A percentile compares a stretch with the other conserved stretches of the same genome.
These are phyloP conservation scores for Keiferia lycopersicella DNA, from an alignment of 2,888 invertebrate genomes.

Conservation along the genomic window DNA sequence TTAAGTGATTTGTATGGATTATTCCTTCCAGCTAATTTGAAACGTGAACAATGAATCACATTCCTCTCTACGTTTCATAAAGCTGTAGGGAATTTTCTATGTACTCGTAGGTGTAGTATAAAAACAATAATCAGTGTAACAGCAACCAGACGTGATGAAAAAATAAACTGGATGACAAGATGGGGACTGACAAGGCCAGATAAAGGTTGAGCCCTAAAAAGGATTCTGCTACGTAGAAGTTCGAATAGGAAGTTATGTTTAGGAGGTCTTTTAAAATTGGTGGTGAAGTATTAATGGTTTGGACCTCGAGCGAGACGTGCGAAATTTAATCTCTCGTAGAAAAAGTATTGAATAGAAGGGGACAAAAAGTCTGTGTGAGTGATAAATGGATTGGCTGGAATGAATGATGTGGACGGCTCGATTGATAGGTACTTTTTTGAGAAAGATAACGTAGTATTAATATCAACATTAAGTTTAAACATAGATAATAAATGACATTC, in stretches of 20 bases:
- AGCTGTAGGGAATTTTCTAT: too few species aligned
- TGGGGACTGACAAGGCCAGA: constrained; percentile 53
- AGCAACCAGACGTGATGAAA: constrained; percentile 69
- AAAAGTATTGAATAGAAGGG: constrained; percentile 76
- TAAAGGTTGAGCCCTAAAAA: constrained; percentile 38
- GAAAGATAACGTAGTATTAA: neutral
- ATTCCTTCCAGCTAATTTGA: too few species aligned
- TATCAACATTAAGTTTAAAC: neutral
- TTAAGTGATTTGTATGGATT: too few species aligned
- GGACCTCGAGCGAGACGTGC: constrained; percentile 65
- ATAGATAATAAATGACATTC: too few species aligned
- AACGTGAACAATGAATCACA: too few species aligned
- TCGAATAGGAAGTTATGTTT: constrained; percentile 18
- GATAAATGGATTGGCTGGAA: constrained; percentile 67
- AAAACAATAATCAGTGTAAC: constrained; percentile 77
- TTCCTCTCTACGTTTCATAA: too few species aligned
- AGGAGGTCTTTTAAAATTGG: constrained; percentile 49
- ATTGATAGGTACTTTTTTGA: neutral
- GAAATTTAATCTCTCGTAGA: constrained; percentile 78
- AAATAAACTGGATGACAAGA: constrained; percentile 65
- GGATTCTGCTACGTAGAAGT: constrained; percentile 19
- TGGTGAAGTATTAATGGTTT: constrained; percentile 69
- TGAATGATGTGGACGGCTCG: constrained; percentile 52
- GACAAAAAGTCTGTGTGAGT: constrained; percentile 67
- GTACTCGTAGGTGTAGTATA: too few species aligned